Conservation (phyloP, 2,113 vertebrate genomes). For the Barbus barbus region DNA sequence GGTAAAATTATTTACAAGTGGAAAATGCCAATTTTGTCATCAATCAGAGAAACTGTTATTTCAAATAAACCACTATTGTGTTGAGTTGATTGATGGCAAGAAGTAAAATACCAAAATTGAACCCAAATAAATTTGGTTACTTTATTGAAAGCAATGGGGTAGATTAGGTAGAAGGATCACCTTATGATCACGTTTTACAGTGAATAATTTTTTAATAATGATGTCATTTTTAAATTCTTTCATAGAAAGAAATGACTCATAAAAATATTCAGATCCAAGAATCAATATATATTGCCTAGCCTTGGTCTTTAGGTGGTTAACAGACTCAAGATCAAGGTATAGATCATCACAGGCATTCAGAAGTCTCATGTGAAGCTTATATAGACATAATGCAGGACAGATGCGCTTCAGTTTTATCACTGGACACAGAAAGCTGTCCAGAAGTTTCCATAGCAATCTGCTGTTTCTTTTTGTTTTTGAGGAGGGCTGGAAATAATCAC, state of each 20-base stretch:
- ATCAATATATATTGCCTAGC: not conserved
- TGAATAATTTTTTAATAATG: not conserved
- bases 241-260: not conserved
- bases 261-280: not conserved
- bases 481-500: conserved; percentile 68
- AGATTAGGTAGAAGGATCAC: not conserved
- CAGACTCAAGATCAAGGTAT: not conserved
- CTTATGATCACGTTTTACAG: not conserved
- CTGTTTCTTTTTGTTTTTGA: conserved; percentile 62
- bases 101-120: too few relatives aligned
- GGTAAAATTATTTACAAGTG: not conserved
- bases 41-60: too few relatives aligned
- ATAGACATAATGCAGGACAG: conserved; percentile 21
- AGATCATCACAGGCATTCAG: conserved; percentile 34
- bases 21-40: not conserved
- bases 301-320: not conserved
- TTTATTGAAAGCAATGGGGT: not conserved
- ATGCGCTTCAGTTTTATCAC: conserved; percentile 15
- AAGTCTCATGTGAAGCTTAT: conserved; percentile 14
- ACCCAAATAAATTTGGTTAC: too few relatives aligned
- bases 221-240: not conserved
- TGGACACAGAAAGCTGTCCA: conserved; percentile 57
- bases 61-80: too few relatives aligned
- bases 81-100: too few relatives aligned
- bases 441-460: conserved; percentile 65